These are phyloP conservation scores for Holothuria scabra DNA, from an alignment of 53 echinoderm and acorn worm genomes.

Conservation along the genomic window DNA sequence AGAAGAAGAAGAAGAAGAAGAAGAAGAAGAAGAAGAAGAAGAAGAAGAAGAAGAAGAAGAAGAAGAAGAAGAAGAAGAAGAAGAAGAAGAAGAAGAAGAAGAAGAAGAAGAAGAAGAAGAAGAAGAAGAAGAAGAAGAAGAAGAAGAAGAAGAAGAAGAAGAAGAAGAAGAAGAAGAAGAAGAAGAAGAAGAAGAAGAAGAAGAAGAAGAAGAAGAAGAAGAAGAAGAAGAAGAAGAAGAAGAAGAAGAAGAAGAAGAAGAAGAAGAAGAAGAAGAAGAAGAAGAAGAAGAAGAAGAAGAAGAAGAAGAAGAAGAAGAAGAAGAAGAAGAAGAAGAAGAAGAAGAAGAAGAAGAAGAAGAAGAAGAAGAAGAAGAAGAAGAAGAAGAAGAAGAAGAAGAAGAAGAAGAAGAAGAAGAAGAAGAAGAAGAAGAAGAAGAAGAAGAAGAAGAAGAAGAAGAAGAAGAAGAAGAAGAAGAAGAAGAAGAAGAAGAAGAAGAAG, in stretches of 20 bases:
- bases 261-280: not conserved
- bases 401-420: not conserved
- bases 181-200: not conserved
- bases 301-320: not conserved
- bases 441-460: not conserved
- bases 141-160: not conserved
- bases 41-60: conserved; percentile 14
- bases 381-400: not conserved
- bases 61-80: not conserved
- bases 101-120: not conserved
- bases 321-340: not conserved
- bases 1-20: not conserved
- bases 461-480: not conserved
- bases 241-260: not conserved
- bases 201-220: not conserved
- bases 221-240: not conserved
- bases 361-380: not conserved
- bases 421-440: not conserved
- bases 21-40: conserved; percentile 15
- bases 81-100: not conserved
- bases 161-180: not conserved
- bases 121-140: not conserved
- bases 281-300: not conserved
- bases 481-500: conserved; percentile 6
- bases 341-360: not conserved